Evolutionary conservation across 2,113 vertebrate genomes (phyloP).

Genomic region (Centropristis striata): DNA sequence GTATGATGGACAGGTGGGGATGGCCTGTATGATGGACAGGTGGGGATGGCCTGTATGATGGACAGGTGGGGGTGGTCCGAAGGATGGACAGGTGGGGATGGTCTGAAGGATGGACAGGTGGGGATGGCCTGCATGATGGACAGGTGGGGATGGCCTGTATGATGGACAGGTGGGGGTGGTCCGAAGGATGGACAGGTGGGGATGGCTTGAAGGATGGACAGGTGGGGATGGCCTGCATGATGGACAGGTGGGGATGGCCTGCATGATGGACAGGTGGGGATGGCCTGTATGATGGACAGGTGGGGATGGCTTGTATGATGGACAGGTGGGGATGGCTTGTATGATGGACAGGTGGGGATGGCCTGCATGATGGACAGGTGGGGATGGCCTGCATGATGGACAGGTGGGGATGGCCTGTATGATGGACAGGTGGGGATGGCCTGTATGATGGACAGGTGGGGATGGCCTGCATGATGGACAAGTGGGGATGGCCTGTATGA

Average conservation of each 20-base stretch:
- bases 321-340: conserved; percentile 85
- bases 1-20: conserved; percentile 85
- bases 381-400: conserved; percentile 85
- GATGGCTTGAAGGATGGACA: conserved; percentile 82
- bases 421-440: conserved; percentile 84
- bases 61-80: conserved; percentile 85
- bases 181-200: conserved; percentile 83
- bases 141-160: conserved; percentile 87
- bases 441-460: conserved; percentile 83
- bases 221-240: conserved; percentile 85
- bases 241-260: conserved; percentile 84
- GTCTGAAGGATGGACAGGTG: conserved; percentile 87
- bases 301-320: conserved; percentile 85
- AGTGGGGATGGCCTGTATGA: conserved; percentile 85
- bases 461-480: conserved; percentile 82
- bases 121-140: conserved; percentile 85
- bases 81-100: conserved; percentile 84
- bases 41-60: conserved; percentile 85
- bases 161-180: conserved; percentile 84
- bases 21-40: conserved; percentile 74
- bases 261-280: conserved; percentile 85
- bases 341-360: conserved; percentile 84
- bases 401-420: conserved; percentile 87
- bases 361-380: conserved; percentile 70
- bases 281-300: conserved; percentile 74